A percentile compares a stretch with the other conserved stretches of the same genome.
phyloP scores from a whole-genome alignment of 2,888 invertebrate species.

The Meliscaeva auricollis region DNA sequence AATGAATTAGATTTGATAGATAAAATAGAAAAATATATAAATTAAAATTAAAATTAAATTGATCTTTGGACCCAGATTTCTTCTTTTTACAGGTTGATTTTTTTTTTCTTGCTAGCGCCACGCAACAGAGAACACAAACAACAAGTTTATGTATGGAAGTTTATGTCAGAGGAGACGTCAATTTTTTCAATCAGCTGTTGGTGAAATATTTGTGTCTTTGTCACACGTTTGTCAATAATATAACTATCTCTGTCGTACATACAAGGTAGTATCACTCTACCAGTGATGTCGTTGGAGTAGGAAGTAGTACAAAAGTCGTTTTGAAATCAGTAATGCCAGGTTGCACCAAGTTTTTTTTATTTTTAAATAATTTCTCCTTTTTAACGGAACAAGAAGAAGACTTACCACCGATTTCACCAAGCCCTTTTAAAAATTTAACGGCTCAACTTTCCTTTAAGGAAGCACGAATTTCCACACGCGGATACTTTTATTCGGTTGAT shows the following conservation, averaged over 20 bases:
- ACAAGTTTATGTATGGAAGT: neutral
- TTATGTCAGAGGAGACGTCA: neutral
- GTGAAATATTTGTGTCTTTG: neutral
- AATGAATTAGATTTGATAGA: neutral
- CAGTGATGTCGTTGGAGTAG: neutral
- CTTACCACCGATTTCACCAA: too few relatives aligned
- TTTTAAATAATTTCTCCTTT: too few relatives aligned
- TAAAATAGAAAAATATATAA: neutral
- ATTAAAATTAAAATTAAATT: conserved; percentile 26
- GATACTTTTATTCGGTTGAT: too few relatives aligned
- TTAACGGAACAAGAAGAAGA: too few relatives aligned
- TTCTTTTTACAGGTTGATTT: conserved; percentile 14
- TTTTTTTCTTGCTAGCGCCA: neutral
- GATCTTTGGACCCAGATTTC: conserved; percentile 64
- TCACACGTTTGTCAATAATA: neutral
- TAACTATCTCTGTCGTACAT: neutral
- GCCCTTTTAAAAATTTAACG: too few relatives aligned
- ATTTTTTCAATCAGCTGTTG: conserved; percentile 14
- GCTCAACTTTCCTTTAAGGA: too few relatives aligned
- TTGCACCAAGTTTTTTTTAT: too few relatives aligned
- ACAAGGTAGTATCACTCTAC: neutral
- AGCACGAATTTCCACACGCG: too few relatives aligned
- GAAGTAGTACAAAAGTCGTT: too few relatives aligned
- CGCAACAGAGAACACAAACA: conserved; percentile 30
- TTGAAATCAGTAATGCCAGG: too few relatives aligned